Base-by-base conservation (phyloP, 1,140 invertebrate genomes). In the Drosophila arizonae region DNA sequence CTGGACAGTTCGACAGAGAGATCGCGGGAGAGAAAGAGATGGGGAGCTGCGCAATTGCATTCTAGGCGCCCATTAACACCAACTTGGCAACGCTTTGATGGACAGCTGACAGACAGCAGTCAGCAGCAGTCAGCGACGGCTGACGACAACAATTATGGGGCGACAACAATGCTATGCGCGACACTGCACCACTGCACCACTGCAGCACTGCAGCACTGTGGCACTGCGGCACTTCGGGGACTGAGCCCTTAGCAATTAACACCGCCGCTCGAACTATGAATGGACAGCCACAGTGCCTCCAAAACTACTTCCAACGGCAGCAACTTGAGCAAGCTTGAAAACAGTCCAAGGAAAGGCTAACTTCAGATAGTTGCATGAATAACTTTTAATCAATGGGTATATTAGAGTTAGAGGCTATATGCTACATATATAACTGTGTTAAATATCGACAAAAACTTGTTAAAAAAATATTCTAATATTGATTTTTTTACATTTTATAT, bases 11-110 rank as follows among this genome's bases (percentile, higher is more conserved):
- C 26, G 5, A 28, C 28, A 30, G 4, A 10, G 6, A 10, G 1
- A 24, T 17, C 17, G 17, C 17, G 17, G 17, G 36, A 21, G 15
- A 36, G 17, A 5, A 17, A 33, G 26, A 21, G 30, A 30, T 58
- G 68, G 33, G 45, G 50, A 52, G 72, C 62, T 56, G 39, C 70
- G 65, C 26, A 39, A 39, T 70, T 76, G 79, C 82, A 86, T 86
- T 86, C 82, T 87, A 87, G 82, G 76, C 82, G 86, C 82, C 82
- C 82, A 87, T 87, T 87, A 87, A 87, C 82, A 87, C 82, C 82
- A 87, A 88, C 56, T 87, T 88, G 82, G 82, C 63, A 82, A 87
- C 82, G 82, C 82, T 82, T 87, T 78, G 82, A 87, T 87, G 79
- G 82, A 87, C 82, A 86, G 82, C 84, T 86, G 81, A 87, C 81